Base-by-base conservation (phyloP, 2,888 invertebrate genomes). In the Biston stratarius region DNA sequence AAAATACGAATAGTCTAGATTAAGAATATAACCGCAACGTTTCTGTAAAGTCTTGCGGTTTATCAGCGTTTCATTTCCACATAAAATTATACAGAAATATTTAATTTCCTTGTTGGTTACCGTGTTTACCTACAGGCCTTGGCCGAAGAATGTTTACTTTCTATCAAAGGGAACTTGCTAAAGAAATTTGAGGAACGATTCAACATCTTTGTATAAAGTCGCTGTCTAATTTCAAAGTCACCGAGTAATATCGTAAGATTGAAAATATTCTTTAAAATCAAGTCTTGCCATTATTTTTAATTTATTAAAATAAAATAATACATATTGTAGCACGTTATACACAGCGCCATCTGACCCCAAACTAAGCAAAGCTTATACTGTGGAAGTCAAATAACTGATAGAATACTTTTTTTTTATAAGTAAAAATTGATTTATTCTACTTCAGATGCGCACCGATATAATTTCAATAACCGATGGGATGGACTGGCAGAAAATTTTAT, bases 41-140 rank as follows among this genome's bases (percentile, higher is more conserved):
- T 49, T 12, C 2, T 5, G 5, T 38, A 38, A 8, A 38, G 14
- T 14, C 52, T 9, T 71, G 42, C 12, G 45, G 15, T 47, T 45
- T 53, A 57, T 55, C 64, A 67, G 72, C 70, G 71, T 73, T 40
- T 65, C 62, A 36, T 49, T 70, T 58, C 52, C 47, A 53, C 51
- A 74, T 74, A 74, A 81, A 80, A 82, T 78, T 78, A 81, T 80
- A 81, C 72, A 67, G 66, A 75, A 76, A 73, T 63, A 74, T 51
- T 61, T 57, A 36, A 76, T 80, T 79, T 77, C 70, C 61, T 40
- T 75, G 64, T 74, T 70, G 66, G 69, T 61, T 53, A 69, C 61
- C 68, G 64, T 78, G 70, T 80, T 80, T 75, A 64, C 64, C 69
- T 55, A 65, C 38, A 64, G 49, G 64, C 9, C 61, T 49, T 67